phyloP scores from a whole-genome alignment of 2,113 vertebrate genomes.

The Scolopax mira region DNA sequence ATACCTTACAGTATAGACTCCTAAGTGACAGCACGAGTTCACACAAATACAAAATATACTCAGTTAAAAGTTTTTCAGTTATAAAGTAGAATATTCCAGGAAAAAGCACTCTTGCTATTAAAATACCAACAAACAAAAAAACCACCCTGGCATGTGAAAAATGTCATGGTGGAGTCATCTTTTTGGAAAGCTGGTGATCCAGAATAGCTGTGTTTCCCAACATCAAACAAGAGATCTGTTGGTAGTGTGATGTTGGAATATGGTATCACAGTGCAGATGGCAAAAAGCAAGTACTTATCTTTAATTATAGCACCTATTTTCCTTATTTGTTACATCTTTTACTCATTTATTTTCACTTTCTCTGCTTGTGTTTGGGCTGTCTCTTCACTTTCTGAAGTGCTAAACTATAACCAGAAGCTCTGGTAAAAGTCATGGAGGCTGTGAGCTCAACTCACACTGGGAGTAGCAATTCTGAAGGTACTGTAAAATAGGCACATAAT shows the following conservation, averaged over 20 bases:
- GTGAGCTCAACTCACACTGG: not conserved
- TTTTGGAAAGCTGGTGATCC: not conserved
- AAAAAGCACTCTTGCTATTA: not conserved
- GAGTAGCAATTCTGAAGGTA: not conserved
- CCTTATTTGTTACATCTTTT: not conserved
- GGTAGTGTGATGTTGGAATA: not conserved
- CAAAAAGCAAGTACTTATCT: not conserved
- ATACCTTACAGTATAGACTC: not conserved
- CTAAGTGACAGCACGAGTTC: not conserved
- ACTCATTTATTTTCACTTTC: not conserved
- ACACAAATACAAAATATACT: not conserved
- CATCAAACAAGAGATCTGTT: not conserved
- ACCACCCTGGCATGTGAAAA: not conserved
- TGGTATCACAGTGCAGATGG: not conserved
- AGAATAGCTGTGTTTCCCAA: slow-evolving; percentile 6
- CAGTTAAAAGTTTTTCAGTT: not conserved
- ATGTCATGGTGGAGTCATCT: not conserved
- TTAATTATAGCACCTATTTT: not conserved
- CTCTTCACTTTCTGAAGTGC: not conserved
- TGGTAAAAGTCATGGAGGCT: not conserved
- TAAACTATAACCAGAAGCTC: not conserved
- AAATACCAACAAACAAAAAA: not conserved
- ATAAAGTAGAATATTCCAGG: not conserved
- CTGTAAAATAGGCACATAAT: not conserved
- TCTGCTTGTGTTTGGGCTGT: not conserved